Base-by-base conservation (phyloP, 2,888 invertebrate genomes). In the Cynaeus angustus region DNA sequence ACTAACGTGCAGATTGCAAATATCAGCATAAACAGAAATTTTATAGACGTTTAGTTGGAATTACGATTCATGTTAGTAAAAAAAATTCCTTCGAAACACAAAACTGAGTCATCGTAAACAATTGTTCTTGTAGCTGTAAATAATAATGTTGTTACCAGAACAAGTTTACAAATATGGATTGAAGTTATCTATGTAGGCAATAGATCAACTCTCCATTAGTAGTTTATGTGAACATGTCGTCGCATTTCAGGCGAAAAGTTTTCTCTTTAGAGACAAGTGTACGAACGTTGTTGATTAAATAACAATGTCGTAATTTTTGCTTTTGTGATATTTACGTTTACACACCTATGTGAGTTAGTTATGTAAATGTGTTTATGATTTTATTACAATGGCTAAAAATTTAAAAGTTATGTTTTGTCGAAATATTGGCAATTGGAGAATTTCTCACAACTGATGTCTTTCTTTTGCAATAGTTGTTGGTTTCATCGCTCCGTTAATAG, bases 101-200 rank as follows among this genome's bases (percentile, higher is more conserved):
- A 21, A 21, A 3, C 21, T 21, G 21, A 21, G 21, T 21, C 21
- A 1, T 21, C 21, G 21, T 21, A 21, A 21, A 21, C 21, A 21
- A 21, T 21, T 21, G 21, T 21, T 21, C 21, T 33, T 33, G 21
- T 33, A n/a, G 33, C 46, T 10, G 9, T 16, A 26, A 46, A 46
- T n/a, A 46, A 46, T 46, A 46, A 6, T 21, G 21, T 10, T 2
- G 1, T 33, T 37, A 33, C 12, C 21, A 16, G 10, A 38, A 55
- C 55, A 38, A 16, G 38, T 38, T 55, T 21, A 55, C 55, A 38
- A 55, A 55, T 38, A 38, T 55, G 38, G 55, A 33, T n/a, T 10
- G n/a, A 14, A 33, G 10, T 21, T 5, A 8, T 55, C 55, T 33
- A 38, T 13, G 33, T n/a, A 38, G 55, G 38, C 33, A 55, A 55